phyloP scores from a whole-genome alignment of 2,888 invertebrate species.

The Mylabris sibirica region DNA sequence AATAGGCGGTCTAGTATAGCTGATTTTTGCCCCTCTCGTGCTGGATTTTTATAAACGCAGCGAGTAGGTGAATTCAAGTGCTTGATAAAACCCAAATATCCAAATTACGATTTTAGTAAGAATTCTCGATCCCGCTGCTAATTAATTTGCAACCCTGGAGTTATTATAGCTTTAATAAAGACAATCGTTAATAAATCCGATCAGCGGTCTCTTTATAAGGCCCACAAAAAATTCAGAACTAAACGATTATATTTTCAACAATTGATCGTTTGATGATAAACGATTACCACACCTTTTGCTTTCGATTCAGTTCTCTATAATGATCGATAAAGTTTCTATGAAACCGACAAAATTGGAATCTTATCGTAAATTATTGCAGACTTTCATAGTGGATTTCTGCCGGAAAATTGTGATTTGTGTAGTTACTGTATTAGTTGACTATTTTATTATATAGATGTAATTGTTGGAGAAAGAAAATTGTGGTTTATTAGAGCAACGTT shows the following conservation, averaged over 20 bases:
- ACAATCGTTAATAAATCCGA: constrained; percentile 7
- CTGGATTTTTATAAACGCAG: too few species aligned
- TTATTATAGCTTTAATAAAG: constrained; percentile 28
- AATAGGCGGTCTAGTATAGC: too few species aligned
- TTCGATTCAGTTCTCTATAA: constrained; percentile 38
- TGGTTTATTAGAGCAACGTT: not conserved
- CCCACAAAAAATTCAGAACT: not conserved
- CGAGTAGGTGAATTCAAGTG: too few species aligned
- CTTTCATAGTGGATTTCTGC: constrained; percentile 35
- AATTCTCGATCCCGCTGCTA: too few species aligned
- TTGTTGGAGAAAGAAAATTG: not conserved
- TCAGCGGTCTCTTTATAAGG: constrained; percentile 11
- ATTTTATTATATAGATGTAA: constrained; percentile 15
- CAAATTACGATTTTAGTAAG: too few species aligned
- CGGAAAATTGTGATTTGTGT: constrained; percentile 6
- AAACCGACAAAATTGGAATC: constrained; percentile 28
- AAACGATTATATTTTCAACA: constrained; percentile 8
- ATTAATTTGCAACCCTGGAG: constrained; percentile 23
- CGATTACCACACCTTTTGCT: constrained; percentile 27
- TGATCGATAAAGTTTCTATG: constrained; percentile 27
- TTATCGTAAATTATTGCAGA: constrained; percentile 33
- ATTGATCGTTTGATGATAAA: constrained; percentile 43
- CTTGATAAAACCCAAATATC: too few species aligned
- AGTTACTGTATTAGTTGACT: constrained; percentile 3
- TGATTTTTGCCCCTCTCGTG: too few species aligned